Base-by-base conservation (phyloP, 2,888 invertebrate genomes). In the Tetanocera ferruginea region DNA sequence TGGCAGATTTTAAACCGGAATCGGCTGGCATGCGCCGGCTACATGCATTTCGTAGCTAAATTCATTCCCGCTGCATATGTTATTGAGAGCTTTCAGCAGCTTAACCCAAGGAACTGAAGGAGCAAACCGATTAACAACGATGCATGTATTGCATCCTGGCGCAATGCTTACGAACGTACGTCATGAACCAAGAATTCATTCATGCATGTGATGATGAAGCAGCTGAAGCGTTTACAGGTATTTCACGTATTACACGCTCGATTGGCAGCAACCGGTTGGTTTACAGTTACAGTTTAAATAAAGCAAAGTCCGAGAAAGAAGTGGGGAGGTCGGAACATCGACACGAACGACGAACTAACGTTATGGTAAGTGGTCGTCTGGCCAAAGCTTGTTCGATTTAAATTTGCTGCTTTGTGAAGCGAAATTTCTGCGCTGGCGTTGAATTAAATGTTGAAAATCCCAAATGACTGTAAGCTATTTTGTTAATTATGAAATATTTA, bases 221-320 rank as follows among this genome's bases (percentile, higher is more conserved):
- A 62, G 28, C 49, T 74, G 73, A 74, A 74, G 49, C 64, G 72
- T 19, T 72, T 28, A 60, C 43, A 70, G 14, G 31, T 37, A 11
- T 55, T 43, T 25, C 9, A 74, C 73, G 51, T 74, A 74, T 74
- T 64, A 74, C 64, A 74, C 73, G 73, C 73, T 74, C 64, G 28
- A 74, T 74, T 74, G 73, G 64, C 9, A 52, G 23, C 6, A 19
- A 55, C 43, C 25, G 28, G 57, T 52, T n/a, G 11, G 37, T 34
- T 55, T 34, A 31, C 34, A 49, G 51, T 62, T 49, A 17, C n/a
- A 28, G 51, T 17, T 43, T 25, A 49, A 8, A 19, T n/a, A 55
- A 34, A 34, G 55, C 5, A 8, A 34, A 3, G 43, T 11, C 19
- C n/a, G n/a, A 3, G 14, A 9, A 23, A 31, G 55, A 5, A 0